Evolutionary conservation across 2,888 invertebrate genomes (phyloP).

Genomic region (Timandra comae): DNA sequence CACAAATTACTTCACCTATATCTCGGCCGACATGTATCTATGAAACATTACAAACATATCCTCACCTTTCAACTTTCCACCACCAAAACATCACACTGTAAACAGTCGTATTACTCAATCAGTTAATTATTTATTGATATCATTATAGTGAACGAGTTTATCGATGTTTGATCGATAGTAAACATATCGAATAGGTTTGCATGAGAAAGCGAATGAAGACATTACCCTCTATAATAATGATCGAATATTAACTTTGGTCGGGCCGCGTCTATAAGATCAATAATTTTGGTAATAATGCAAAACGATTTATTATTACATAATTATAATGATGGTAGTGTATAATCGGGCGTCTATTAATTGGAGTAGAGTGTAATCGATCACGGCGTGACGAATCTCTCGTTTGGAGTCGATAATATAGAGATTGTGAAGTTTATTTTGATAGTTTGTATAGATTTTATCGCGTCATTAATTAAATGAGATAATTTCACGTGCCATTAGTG

Average conservation of each 20-base stretch:
- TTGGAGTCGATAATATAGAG: slow-evolving; percentile 34
- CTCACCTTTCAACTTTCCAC: too few relatives aligned
- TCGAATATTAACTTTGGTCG: slow-evolving; percentile 38
- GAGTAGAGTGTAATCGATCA: slow-evolving; percentile 55
- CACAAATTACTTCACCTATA: slow-evolving; percentile 26
- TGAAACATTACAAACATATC: too few relatives aligned
- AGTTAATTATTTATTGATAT: slow-evolving; percentile 36
- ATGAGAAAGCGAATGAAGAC: slow-evolving; percentile 52
- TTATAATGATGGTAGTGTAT: slow-evolving; percentile 41
- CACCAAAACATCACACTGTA: slow-evolving; percentile 27
- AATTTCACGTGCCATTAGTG: background rate
- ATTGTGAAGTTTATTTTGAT: slow-evolving; percentile 24
- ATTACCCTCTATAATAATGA: slow-evolving; percentile 54
- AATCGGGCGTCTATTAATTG: slow-evolving; percentile 55
- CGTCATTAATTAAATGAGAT: slow-evolving; percentile 50
- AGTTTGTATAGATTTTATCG: slow-evolving; percentile 48
- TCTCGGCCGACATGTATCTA: too few relatives aligned
- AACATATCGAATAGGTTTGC: slow-evolving; percentile 40
- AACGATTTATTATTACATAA: slow-evolving; percentile 60
- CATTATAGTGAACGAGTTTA: slow-evolving; percentile 38
- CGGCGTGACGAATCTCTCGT: slow-evolving; percentile 49
- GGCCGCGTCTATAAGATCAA: slow-evolving; percentile 63
- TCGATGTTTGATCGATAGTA: slow-evolving; percentile 42
- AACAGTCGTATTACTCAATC: slow-evolving; percentile 26
- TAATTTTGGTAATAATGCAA: slow-evolving; percentile 55